Evolutionary conservation across 2,888 invertebrate genomes (phyloP).

Genomic region (Aphidoletes aphidimyza): DNA sequence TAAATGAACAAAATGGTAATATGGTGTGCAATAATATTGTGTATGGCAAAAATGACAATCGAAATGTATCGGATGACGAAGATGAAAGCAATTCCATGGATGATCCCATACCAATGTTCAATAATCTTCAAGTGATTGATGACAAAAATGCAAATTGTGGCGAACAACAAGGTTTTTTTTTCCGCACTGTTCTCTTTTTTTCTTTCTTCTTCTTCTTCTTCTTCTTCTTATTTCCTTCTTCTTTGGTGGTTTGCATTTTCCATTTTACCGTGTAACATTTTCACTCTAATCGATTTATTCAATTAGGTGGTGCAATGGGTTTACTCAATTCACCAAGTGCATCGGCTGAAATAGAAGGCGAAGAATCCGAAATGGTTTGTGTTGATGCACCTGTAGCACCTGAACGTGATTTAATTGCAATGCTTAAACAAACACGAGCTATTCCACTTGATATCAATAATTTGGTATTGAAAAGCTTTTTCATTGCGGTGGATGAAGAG

Average conservation of each 20-base stretch:
- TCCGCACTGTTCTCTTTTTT: not conserved
- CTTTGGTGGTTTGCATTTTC: not conserved
- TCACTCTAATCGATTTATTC: not conserved
- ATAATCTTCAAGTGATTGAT: constrained; percentile 68
- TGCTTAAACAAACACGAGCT: constrained; percentile 74
- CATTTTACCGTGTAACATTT: not conserved
- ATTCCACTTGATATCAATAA: constrained; percentile 65
- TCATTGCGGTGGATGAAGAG: constrained; percentile 74
- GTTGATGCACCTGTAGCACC: constrained; percentile 81
- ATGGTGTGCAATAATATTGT: constrained; percentile 71
- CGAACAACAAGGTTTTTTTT: constrained; percentile 59
- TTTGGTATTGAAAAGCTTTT: constrained; percentile 68
- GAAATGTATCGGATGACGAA: constrained; percentile 69
- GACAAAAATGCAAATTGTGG: constrained; percentile 69
- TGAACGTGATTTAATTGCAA: constrained; percentile 74
- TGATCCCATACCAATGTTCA: constrained; percentile 70
- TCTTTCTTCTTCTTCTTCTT: not conserved
- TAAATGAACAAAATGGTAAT: constrained; percentile 80
- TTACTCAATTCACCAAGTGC: constrained; percentile 71
- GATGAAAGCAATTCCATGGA: constrained; percentile 73
- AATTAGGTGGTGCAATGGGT: constrained; percentile 69
- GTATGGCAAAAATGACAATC: constrained; percentile 62
- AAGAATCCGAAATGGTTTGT: constrained; percentile 80
- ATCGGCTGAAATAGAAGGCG: constrained; percentile 85
- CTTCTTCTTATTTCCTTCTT: too few species aligned